Base-by-base conservation (phyloP, 2,797 vertebrate species). In the Crypturellus tataupa region DNA sequence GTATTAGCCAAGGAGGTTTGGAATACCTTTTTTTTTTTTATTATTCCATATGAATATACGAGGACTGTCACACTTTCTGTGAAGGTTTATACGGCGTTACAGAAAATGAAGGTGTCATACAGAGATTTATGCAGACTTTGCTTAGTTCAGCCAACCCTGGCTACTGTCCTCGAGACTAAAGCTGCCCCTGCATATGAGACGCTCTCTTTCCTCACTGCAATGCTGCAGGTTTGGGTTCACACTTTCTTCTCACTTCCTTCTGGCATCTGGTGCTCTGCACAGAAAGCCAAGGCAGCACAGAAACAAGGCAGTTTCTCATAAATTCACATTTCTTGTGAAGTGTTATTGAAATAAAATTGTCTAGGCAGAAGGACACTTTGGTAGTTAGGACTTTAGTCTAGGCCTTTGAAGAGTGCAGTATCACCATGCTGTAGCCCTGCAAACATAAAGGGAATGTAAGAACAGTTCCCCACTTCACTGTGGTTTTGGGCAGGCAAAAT, bases 191-290 rank as follows among this genome's bases (percentile, higher is more conserved):
- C 47, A 29, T 42, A 39, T 0, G 6, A 33, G 56, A 16, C 16
- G 39, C n/a, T 80, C 39, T 39, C 29, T 60, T 71, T 82, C 84
- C 20, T 75, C 67, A 35, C 62, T 67, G 1, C 46, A 59, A n/a
- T 91, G 59, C 76, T 86, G 39, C 1, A 2, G 69, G 8, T 81
- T 93, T 94, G 59, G 51, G 63, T 92, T 97, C 82, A 89, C 83
- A 67, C 82, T 81, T 85, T 21, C 49, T 12, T 76, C 80, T 80
- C 80, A 9, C 69, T 92, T 75, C 56, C 70, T 47, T 86, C 82
- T 65, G 59, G 58, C 62, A 89, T 63, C 49, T 85, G 37, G 31
- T 90, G 69, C 40, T 71, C 18, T 1, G 4, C 40, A 64, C 44
- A 77, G 80, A 90, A 93, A 89, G 65, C 12, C 53, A 87, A 59